Evolutionary conservation across 2,113 vertebrate genomes (phyloP).

Genomic region (Cricetomys ansorgei): DNA sequence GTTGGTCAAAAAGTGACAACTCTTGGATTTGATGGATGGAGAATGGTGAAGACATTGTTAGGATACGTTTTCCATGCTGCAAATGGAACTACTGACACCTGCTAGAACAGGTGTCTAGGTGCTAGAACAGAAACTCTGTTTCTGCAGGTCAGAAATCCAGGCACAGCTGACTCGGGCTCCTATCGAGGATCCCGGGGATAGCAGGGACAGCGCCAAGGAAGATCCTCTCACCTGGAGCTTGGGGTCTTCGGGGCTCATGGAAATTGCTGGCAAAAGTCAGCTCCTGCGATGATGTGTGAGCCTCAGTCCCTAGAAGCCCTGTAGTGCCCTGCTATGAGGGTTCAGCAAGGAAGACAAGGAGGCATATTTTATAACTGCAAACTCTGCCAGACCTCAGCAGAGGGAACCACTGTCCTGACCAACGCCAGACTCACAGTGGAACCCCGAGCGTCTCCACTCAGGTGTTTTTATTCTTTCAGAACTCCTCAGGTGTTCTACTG

Average conservation of each 20-base stretch:
- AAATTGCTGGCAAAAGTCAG: neutral
- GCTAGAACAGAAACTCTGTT: neutral
- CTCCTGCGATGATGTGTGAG: neutral
- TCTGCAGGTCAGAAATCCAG: neutral
- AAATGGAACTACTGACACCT: neutral
- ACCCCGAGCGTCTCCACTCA: no score
- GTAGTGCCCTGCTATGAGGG: no score
- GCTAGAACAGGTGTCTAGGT: no score
- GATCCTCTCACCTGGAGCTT: neutral
- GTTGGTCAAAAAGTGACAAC: neutral
- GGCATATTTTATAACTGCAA: no score
- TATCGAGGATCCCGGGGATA: neutral
- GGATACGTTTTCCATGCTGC: neutral
- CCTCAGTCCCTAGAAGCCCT: neutral
- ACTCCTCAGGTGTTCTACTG: no score
- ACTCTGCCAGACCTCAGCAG: no score
- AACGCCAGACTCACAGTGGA: no score
- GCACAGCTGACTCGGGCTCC: neutral
- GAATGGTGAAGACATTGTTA: neutral
- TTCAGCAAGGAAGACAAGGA: no score
- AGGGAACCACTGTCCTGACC: no score
- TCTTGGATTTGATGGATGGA: neutral
- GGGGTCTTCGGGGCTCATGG: neutral
- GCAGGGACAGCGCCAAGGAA: neutral
- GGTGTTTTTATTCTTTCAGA: no score